These are phyloP conservation scores for Idaea straminata DNA, from an alignment of 2,888 invertebrate species.

Conservation along the genomic window DNA sequence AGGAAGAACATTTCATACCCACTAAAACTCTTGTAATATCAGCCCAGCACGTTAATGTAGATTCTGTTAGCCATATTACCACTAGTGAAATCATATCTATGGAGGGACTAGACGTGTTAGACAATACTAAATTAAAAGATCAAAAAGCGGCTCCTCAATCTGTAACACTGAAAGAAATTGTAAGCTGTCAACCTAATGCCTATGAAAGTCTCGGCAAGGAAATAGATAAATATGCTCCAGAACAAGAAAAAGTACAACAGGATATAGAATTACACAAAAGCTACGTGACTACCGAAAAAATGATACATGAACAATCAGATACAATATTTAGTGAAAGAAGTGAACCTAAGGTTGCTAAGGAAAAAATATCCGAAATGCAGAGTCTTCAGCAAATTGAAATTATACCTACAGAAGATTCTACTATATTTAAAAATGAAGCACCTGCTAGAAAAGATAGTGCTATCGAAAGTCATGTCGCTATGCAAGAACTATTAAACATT, in stretches of 20 bases:
- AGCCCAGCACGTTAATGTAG: slow-evolving; percentile 45
- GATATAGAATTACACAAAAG: slow-evolving; percentile 51
- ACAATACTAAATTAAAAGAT: slow-evolving; percentile 35
- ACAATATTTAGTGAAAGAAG: slow-evolving; percentile 25
- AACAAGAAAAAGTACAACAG: slow-evolving; percentile 34
- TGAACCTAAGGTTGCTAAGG: slow-evolving; percentile 32
- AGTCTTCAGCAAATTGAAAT: slow-evolving; percentile 51
- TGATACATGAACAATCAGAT: slow-evolving; percentile 41
- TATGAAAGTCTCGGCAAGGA: slow-evolving; percentile 46
- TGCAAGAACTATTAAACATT: slow-evolving; percentile 44
- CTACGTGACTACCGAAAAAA: slow-evolving; percentile 50
- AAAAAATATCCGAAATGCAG: slow-evolving; percentile 44
- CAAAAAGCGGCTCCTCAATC: slow-evolving; percentile 46
- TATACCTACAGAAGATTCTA: slow-evolving; percentile 40
- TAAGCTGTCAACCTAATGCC: slow-evolving; percentile 45
- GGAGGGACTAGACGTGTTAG: slow-evolving; percentile 45
- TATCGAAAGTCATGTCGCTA: slow-evolving; percentile 39
- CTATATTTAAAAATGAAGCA: slow-evolving; percentile 29
- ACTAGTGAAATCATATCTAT: slow-evolving; percentile 54
- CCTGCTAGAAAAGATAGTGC: slow-evolving; percentile 42
- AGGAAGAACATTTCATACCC: slow-evolving; percentile 42
- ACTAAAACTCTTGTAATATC: slow-evolving; percentile 29
- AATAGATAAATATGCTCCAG: slow-evolving; percentile 29
- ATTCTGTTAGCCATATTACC: slow-evolving; percentile 48
- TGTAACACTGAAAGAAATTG: slow-evolving; percentile 42